A percentile compares a stretch with the other conserved stretches of the same genome.
phyloP scores from a whole-genome alignment of 2,797 vertebrate genomes.

The Halcyon leucocephala region DNA sequence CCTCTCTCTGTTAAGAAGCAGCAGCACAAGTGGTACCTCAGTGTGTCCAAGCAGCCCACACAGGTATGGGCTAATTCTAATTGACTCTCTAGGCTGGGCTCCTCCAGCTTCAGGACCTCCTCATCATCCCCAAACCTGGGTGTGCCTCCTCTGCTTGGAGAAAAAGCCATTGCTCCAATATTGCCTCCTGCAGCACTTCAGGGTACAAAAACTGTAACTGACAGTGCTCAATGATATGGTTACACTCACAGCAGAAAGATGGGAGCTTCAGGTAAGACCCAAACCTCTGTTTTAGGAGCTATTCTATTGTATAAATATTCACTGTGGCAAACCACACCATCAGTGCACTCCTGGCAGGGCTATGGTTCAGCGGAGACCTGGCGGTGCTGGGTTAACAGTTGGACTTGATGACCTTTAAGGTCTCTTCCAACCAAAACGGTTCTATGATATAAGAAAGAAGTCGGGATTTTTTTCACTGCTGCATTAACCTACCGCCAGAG shows the following conservation, averaged over 20 bases:
- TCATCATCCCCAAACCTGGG: rapidly evolving
- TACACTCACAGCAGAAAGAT: not conserved
- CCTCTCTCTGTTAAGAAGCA: not conserved
- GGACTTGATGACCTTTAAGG: not conserved
- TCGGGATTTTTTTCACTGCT: not conserved
- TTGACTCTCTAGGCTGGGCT: not conserved
- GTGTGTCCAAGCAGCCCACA: rapidly evolving
- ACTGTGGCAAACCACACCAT: not conserved
- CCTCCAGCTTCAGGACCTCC: not conserved
- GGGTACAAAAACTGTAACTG: not conserved
- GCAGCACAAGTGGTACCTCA: not conserved
- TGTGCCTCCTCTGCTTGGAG: not conserved
- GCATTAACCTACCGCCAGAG: not conserved
- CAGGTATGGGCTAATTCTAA: not conserved
- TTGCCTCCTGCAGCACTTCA: not conserved
- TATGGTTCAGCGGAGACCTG: not conserved
- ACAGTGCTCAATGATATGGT: rapidly evolving
- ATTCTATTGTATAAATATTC: not conserved
- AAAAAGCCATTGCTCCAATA: not conserved
- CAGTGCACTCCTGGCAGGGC: not conserved
- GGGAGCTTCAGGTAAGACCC: not conserved
- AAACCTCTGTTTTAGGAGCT: not conserved
- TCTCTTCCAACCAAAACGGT: not conserved
- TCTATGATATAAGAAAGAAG: not conserved
- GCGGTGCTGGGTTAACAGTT: not conserved